Evolutionary conservation across 2,797 vertebrate genomes (phyloP).

Genomic region (Microctenopoma lineatum): DNA sequence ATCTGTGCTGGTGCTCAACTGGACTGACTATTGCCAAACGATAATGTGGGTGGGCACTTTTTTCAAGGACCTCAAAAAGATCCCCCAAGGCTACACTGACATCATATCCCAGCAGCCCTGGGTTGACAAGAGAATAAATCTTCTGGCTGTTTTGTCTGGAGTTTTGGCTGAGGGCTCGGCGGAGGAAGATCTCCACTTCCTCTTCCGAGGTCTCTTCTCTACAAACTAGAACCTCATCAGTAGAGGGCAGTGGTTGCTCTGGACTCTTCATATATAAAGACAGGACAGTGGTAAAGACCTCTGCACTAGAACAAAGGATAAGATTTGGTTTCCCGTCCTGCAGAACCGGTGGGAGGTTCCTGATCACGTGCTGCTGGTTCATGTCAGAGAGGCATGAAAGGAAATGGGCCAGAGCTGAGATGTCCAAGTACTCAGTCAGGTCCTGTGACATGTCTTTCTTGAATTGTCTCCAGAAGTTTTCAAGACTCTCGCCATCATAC

Average conservation of each 20-base stretch:
- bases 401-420: slow-evolving; percentile 72
- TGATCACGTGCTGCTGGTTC: slow-evolving; percentile 55
- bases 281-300: slow-evolving; percentile 76
- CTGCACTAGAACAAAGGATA: slow-evolving; percentile 73
- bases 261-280: slow-evolving; percentile 73
- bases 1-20: slow-evolving; percentile 79
- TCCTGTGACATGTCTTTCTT: slow-evolving; percentile 66
- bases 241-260: slow-evolving; percentile 74
- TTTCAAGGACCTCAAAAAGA: slow-evolving; percentile 73
- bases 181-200: slow-evolving; percentile 84
- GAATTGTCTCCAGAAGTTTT: slow-evolving; percentile 78
- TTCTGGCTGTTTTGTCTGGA: slow-evolving; percentile 58
- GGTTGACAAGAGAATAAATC: slow-evolving; percentile 81
- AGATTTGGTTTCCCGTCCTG: slow-evolving; percentile 82
- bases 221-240: slow-evolving; percentile 84
- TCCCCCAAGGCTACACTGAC: slow-evolving; percentile 80
- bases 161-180: slow-evolving; percentile 71
- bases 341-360: slow-evolving; percentile 70
- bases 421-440: slow-evolving; percentile 72
- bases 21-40: slow-evolving; percentile 80
- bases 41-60: slow-evolving; percentile 65
- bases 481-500: slow-evolving; percentile 47
- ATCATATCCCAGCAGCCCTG: slow-evolving; percentile 82
- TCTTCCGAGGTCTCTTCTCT: slow-evolving; percentile 80
- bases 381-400: slow-evolving; percentile 71